Evolutionary conservation across 2,888 invertebrate species (phyloP).

Genomic region (Eledona agricola): DNA sequence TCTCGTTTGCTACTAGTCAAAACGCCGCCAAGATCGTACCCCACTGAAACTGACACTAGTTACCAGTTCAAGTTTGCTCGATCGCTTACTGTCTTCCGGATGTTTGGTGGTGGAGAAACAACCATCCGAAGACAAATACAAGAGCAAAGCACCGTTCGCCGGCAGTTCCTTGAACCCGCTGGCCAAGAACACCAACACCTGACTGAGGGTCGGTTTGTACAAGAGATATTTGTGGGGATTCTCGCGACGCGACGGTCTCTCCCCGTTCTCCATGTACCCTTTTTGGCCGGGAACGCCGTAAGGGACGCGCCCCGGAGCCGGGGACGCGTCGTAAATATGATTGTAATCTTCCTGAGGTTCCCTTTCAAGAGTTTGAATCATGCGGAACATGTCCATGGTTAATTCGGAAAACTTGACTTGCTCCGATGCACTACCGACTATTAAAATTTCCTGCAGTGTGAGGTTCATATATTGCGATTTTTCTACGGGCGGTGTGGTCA

Average conservation of each 20-base stretch:
- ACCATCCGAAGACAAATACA: slow-evolving; percentile 95
- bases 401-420: slow-evolving; percentile 97
- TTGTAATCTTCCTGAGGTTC: slow-evolving; percentile 87
- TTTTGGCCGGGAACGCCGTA: slow-evolving; percentile 60
- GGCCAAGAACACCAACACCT: slow-evolving; percentile 91
- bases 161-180: slow-evolving; percentile 94
- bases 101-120: slow-evolving; percentile 84
- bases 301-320: slow-evolving; percentile 73
- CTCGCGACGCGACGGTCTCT: slow-evolving; percentile 73
- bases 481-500: slow-evolving; percentile 88
- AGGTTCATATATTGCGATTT: slow-evolving; percentile 86
- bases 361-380: slow-evolving; percentile 93
- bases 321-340: slow-evolving; percentile 76
- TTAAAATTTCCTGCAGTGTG: slow-evolving; percentile 90
- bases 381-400: slow-evolving; percentile 97
- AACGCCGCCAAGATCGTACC: slow-evolving; percentile 91
- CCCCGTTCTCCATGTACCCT: slow-evolving; percentile 74
- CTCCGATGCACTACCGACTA: slow-evolving; percentile 91
- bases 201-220: slow-evolving; percentile 93
- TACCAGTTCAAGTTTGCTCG: background rate
- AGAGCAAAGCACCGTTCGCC: slow-evolving; percentile 86
- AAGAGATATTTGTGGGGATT: slow-evolving; percentile 97
- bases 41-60: slow-evolving; percentile 65
- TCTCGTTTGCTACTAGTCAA: slow-evolving; percentile 88
- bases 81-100: slow-evolving; percentile 83